Conservation (phyloP, 2,113 vertebrate genomes). For the Halichoeres trimaculatus region DNA sequence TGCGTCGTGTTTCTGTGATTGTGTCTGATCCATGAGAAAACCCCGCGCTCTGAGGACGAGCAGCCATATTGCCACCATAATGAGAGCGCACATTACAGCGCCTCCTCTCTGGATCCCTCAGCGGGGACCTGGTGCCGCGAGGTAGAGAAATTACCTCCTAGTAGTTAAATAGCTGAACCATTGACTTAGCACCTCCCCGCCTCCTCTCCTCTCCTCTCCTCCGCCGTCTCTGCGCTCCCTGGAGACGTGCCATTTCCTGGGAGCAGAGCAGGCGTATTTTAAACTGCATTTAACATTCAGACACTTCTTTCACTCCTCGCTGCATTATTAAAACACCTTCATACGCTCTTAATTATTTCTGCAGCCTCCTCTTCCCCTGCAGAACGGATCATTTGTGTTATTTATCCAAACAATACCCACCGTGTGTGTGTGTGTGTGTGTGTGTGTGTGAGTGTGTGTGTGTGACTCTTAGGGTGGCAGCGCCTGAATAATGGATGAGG, state of each 20-base stretch:
- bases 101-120: slow-evolving; percentile 45
- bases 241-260: slow-evolving; percentile 65
- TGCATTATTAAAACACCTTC: slow-evolving; percentile 76
- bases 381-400: slow-evolving; percentile 80
- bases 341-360: slow-evolving; percentile 75
- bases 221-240: slow-evolving; percentile 31
- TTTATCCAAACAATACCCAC: slow-evolving; percentile 82
- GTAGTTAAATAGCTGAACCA: slow-evolving; percentile 70
- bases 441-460: too few relatives aligned
- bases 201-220: slow-evolving; percentile 3
- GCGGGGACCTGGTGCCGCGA: slow-evolving; percentile 35
- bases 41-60: slow-evolving; percentile 30
- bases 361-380: slow-evolving; percentile 60
- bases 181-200: slow-evolving; percentile 50
- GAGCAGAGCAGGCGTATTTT: slow-evolving; percentile 65
- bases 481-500: slow-evolving; percentile 83
- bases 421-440: too few relatives aligned
- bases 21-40: slow-evolving; percentile 47
- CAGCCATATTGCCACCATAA: slow-evolving; percentile 44
- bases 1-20: slow-evolving; percentile 35
- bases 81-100: slow-evolving; percentile 36
- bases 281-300: slow-evolving; percentile 75
- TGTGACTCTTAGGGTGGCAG: slow-evolving; percentile 65
- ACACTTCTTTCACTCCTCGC: slow-evolving; percentile 64
- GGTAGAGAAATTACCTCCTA: slow-evolving; percentile 64